Evolutionary conservation across 2,797 vertebrate genomes (phyloP).

Genomic region (Petrocephalus schoutedeni): DNA sequence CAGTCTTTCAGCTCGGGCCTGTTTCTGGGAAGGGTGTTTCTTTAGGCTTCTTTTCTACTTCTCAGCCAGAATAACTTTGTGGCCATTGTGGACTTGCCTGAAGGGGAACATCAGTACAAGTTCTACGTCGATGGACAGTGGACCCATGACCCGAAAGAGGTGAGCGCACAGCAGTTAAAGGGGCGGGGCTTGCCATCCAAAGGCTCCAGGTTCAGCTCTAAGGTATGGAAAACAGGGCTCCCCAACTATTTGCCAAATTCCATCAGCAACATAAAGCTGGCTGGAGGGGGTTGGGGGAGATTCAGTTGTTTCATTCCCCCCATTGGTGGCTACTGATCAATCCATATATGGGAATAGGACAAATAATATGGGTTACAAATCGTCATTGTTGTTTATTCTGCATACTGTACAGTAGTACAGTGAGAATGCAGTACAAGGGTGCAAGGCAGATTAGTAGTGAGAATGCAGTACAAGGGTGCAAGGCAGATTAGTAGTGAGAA

Average conservation of each 20-base stretch:
- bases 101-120: constrained; percentile 98
- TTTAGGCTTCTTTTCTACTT: background rate
- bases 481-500: no score
- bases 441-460: background rate
- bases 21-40: background rate
- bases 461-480: background rate
- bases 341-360: background rate
- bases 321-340: background rate
- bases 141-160: constrained; percentile 88
- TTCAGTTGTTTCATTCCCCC: background rate
- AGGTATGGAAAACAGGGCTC: background rate
- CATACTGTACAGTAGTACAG: background rate
- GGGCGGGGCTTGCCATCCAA: background rate
- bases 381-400: background rate
- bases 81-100: constrained; percentile 87
- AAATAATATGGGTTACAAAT: background rate
- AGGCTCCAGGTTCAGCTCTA: background rate
- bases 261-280: background rate
- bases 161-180: constrained; percentile 43
- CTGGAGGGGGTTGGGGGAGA: background rate
- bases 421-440: background rate
- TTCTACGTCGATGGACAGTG: constrained; percentile 94
- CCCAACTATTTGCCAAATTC: background rate
- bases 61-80: constrained; percentile 91
- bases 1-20: background rate